Conservation (phyloP, 2,113 vertebrate species). For the Phyllopteryx taeniolatus region DNA sequence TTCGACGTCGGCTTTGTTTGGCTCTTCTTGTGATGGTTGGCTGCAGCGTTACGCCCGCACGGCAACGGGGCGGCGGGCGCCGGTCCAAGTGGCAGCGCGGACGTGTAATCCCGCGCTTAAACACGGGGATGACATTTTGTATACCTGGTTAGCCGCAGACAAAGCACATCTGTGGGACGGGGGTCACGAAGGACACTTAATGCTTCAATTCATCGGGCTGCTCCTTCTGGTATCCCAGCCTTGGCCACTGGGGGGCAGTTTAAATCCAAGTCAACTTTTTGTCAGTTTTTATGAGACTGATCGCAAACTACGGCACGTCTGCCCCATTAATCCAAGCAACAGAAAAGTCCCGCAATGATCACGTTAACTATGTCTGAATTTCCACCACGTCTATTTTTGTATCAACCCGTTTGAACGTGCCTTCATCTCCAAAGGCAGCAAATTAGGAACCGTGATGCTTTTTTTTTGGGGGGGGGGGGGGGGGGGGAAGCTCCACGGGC, state of each 20-base stretch:
- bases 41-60: conserved; percentile 39
- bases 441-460: background rate
- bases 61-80: conserved; percentile 29
- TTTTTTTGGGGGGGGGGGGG: background rate
- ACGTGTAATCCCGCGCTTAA: conserved; percentile 33
- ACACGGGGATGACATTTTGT: conserved; percentile 9
- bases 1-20: conserved; percentile 32
- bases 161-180: background rate
- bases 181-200: background rate
- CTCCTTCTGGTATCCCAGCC: too few relatives aligned
- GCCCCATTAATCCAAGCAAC: background rate
- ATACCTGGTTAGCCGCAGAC: conserved; percentile 16
- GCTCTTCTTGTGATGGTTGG: conserved; percentile 60
- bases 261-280: too few relatives aligned
- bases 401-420: background rate
- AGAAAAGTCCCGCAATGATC: background rate
- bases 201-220: too few relatives aligned
- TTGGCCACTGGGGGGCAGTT: too few relatives aligned
- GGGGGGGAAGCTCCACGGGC: background rate
- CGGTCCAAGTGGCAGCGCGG: conserved; percentile 20
- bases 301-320: background rate
- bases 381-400: background rate
- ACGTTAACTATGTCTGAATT: background rate
- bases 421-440: background rate
- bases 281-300: too few relatives aligned